Percentiles rank a stretch among this genome's conserved stretches.
These are phyloP conservation scores for Aporophyla nigra DNA, from an alignment of 2,888 invertebrate genomes.

Conservation along the genomic window DNA sequence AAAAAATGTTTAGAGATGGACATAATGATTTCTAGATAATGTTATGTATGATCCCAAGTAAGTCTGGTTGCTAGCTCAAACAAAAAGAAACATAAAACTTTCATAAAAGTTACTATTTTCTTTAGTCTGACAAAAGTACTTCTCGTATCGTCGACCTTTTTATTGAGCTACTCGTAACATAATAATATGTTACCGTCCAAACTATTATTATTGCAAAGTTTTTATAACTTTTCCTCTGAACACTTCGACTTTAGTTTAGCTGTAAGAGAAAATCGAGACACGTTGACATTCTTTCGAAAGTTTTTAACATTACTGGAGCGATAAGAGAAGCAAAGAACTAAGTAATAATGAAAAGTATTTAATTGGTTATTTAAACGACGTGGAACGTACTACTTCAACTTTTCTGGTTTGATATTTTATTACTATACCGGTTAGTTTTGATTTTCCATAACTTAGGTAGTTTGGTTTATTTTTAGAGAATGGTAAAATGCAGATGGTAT, in stretches of 20 bases:
- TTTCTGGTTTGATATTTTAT: not conserved
- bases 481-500: not conserved
- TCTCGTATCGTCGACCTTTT: conserved; percentile 43
- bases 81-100: conserved; percentile 21
- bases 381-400: not conserved
- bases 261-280: not conserved
- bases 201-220: conserved; percentile 45
- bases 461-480: not conserved
- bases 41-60: not conserved
- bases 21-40: too few relatives aligned
- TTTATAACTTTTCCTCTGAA: conserved; percentile 37
- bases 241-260: conserved; percentile 3
- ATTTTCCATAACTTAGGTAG: not conserved
- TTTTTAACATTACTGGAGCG: conserved; percentile 7
- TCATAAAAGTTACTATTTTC: conserved; percentile 14
- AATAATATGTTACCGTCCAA: conserved; percentile 33
- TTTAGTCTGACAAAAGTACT: conserved; percentile 36
- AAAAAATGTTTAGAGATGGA: too few relatives aligned
- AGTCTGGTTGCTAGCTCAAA: not conserved
- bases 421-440: too few relatives aligned
- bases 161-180: conserved; percentile 35
- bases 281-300: not conserved
- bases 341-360: conserved; percentile 2
- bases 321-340: not conserved
- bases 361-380: not conserved